Conservation (phyloP, 2,888 invertebrate genomes). For the Herminia tarsipennalis region DNA sequence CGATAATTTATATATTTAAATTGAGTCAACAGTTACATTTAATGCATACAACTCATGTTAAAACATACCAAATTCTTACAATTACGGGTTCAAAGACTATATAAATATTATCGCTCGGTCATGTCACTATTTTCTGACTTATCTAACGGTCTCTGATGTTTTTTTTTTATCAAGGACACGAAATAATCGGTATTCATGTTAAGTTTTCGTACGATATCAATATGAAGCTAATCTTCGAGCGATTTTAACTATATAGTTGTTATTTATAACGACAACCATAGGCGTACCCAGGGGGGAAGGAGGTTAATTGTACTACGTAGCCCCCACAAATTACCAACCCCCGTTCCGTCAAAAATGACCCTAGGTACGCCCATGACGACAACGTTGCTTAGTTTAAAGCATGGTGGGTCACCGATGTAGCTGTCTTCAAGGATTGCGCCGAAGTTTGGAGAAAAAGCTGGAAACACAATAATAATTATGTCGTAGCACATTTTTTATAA, state of each 20-base stretch:
- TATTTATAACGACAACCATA: no score
- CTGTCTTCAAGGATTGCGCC: slow-evolving; percentile 69
- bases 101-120: slow-evolving; percentile 8
- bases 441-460: slow-evolving; percentile 81
- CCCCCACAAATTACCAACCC: no score
- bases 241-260: no score
- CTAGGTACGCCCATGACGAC: slow-evolving; percentile 8
- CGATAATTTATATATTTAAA: slow-evolving; percentile 4
- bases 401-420: slow-evolving; percentile 21
- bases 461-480: slow-evolving; percentile 49
- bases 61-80: not conserved
- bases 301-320: not conserved
- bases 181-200: no score
- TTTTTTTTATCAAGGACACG: no score
- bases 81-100: no score
- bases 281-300: no score
- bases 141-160: no score
- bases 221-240: no score
- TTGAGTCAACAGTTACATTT: slow-evolving; percentile 17
- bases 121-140: not conserved
- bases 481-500: slow-evolving; percentile 1
- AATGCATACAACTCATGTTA: slow-evolving; percentile 9
- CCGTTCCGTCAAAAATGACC: no score
- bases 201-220: no score
- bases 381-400: slow-evolving; percentile 38